These are phyloP conservation scores for Homarus gammarus DNA, from an alignment of 2,888 invertebrate species.

Conservation along the genomic window DNA sequence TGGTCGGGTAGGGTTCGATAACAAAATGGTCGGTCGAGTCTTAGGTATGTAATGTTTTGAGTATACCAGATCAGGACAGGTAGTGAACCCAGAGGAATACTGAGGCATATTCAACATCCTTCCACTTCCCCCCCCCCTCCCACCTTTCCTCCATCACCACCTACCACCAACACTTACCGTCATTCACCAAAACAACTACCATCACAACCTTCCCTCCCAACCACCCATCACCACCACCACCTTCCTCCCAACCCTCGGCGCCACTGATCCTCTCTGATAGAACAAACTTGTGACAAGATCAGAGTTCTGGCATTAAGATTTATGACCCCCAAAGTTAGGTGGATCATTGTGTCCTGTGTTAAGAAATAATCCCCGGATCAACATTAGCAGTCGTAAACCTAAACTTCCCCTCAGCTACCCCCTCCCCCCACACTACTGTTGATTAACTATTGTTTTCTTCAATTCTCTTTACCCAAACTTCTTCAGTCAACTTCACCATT, in stretches of 20 bases:
- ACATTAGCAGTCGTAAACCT: background rate
- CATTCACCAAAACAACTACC: background rate
- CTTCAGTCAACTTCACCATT: no score
- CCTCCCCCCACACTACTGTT: no score
- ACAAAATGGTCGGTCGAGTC: no score
- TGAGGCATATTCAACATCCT: no score
- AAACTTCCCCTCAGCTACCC: no score
- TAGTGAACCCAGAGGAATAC: no score
- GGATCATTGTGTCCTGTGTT: constrained; percentile 1
- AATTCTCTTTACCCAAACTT: no score
- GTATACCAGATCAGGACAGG: no score
- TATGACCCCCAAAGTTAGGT: constrained; percentile 26
- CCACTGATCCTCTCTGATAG: constrained; percentile 13
- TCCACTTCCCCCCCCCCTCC: no score
- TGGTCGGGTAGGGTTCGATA: no score
- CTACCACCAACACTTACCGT: background rate
- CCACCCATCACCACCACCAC: background rate
- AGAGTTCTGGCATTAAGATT: constrained; percentile 30
- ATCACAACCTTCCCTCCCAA: background rate
- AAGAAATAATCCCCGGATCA: constrained; percentile 8
- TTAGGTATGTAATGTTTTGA: no score
- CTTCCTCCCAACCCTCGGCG: background rate
- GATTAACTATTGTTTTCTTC: no score
- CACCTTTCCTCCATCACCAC: background rate
- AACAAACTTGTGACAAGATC: constrained; percentile 25